Base-by-base conservation (phyloP, 2,797 vertebrate genomes). In the Cryptoblepharus egeriae region DNA sequence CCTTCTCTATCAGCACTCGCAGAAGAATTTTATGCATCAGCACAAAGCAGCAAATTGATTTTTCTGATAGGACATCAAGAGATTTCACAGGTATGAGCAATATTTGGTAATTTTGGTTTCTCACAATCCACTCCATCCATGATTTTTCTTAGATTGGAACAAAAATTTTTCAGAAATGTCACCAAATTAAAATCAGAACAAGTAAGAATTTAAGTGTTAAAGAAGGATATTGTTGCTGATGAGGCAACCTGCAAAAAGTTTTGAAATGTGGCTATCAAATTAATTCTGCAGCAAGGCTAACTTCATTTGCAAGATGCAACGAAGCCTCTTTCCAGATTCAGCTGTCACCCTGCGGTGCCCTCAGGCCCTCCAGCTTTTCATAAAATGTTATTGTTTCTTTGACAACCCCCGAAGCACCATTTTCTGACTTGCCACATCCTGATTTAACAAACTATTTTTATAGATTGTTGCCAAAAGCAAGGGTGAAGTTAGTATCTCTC, bases 41-140 rank as follows among this genome's bases (percentile, higher is more conserved):
- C 13, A 67, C 49, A 60, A 72, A 57, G 45, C 68, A 83, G 78
- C 68, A 65, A 35, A 67, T 35, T 60, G 24, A 61, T 67, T 78
- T 83, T 74, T 61, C 52, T 78, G 61, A 71, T 30, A 83, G 39
- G 37, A 73, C 79, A 76, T 58, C 75, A 83, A 37, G 22, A 39
- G 26, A 82, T 77, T 71, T 82, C 75, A 76, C 63, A 64, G 69
- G 72, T 67, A 32, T 74, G 52, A 79, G 61, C 30, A 65, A 73
- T 67, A 82, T 52, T 69, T 39, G 69, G 65, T 30, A 76, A 65
- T 83, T 55, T 73, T 83, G 75, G 35, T 60, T 32, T 65, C 10
- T 73, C 69, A 70, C 65, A 72, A 79, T 79, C 69, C 6, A 58
- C 12, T 49, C 45, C 15, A 45, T 73, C 70, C 60, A 42, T 71